Base-by-base conservation (phyloP, 2,888 invertebrate species). In the Nowickia ferox region DNA sequence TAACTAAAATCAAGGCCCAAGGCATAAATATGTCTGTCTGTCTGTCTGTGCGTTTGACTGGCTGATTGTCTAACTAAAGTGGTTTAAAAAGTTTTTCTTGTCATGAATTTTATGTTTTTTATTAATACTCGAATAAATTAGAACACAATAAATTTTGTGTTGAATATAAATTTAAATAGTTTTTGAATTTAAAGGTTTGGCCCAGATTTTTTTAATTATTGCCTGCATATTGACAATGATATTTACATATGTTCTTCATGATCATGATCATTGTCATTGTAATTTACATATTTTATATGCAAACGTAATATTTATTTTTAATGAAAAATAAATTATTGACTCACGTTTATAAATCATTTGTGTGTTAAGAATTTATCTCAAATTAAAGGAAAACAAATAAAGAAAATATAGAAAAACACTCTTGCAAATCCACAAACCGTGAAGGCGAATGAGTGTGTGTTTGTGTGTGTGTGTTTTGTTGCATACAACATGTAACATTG, bases 191-290 rank as follows among this genome's bases (percentile, higher is more conserved):
- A 55, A 75, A 44, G 13, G 19, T 46, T 68, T 77, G 68, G 10
- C 77, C 77, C 51, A 69, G 51, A 78, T 69, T 69, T 30, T 30
- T 30, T 61, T 75, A 44, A 53, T 44, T 53, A 65, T 77, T 48
- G 15, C 57, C 30, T 30, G 30, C 30, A 30, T 30, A 65, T 77
- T 83, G 82, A 83, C 82, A 83, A 71, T 83, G 82, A 76, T 77
- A 30, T 30, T 5, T 22, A 22, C 22, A 2, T 22, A 22, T 22
- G 22, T 30, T 65, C 57, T 51, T 80, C 80, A 74, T 74, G 48
- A 65, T 80, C 80, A 80, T 51, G 74, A 66, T 74, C 72, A 79
- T 44, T 40, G 38, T 69, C 30, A 68, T 40, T 68, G 57, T 15
- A 3, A 63, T 53, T 57, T 68, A 48, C 11, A 8, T 55, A 38